Percentiles rank a stretch among this genome's conserved stretches.
phyloP scores from a whole-genome alignment of 2,888 invertebrate species.

The Bombylius major region DNA sequence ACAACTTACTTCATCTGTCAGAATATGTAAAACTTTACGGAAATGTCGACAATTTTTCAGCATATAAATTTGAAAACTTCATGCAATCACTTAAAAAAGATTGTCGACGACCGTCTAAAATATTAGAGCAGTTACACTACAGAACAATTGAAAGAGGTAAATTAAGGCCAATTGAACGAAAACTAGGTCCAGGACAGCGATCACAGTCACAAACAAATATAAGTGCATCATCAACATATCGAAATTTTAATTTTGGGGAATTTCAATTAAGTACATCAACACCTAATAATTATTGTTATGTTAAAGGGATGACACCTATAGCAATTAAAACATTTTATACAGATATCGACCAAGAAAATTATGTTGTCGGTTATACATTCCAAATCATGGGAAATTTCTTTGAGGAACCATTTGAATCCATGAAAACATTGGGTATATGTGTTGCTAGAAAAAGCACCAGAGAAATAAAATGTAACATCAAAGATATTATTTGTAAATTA shows the following conservation, averaged over 20 bases:
- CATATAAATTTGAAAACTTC: constrained; percentile 1
- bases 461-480: neutral
- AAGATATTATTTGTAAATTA: neutral
- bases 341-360: too few relatives aligned
- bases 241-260: neutral
- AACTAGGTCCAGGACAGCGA: too few relatives aligned
- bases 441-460: too few relatives aligned
- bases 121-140: constrained; percentile 1
- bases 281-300: neutral
- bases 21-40: neutral
- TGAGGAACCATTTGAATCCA: too few relatives aligned
- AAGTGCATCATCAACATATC: too few relatives aligned
- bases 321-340: neutral
- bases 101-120: neutral
- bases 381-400: too few relatives aligned
- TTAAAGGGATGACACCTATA: neutral
- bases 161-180: neutral
- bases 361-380: too few relatives aligned
- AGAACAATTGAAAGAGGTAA: neutral
- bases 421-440: too few relatives aligned
- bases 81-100: neutral
- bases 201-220: too few relatives aligned
- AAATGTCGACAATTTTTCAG: constrained; percentile 3
- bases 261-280: too few relatives aligned
- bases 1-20: neutral